A percentile compares a stretch with the other conserved stretches of the same genome.
Evolutionary conservation across 2,113 vertebrate species (phyloP).

Genomic region (Petromus typicus): DNA sequence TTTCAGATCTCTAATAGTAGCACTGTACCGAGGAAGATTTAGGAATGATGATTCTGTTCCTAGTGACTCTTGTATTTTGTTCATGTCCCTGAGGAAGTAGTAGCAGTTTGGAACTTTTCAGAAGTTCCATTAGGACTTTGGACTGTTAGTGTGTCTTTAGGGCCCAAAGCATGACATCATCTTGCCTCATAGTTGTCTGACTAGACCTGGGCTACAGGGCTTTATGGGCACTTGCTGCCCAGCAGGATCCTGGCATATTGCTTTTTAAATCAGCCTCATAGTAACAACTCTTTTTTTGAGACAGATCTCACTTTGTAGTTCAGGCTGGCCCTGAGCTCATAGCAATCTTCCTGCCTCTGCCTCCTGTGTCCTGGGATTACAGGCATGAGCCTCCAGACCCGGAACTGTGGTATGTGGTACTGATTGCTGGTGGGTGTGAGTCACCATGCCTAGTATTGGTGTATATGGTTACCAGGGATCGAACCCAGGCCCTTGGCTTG

Average conservation of each 20-base stretch:
- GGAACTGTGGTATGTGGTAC: no score
- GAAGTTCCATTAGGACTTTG: background rate
- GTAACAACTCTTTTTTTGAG: background rate
- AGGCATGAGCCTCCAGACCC: no score
- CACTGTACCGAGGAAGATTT: background rate
- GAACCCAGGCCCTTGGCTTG: no score
- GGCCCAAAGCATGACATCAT: background rate
- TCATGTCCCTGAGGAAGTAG: background rate
- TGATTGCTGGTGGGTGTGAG: no score
- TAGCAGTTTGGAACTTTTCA: background rate
- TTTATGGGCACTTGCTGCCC: background rate
- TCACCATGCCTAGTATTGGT: no score
- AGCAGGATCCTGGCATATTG: background rate
- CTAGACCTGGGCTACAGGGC: background rate
- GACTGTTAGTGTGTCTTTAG: background rate
- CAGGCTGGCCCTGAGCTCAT: no score
- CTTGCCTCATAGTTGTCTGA: background rate
- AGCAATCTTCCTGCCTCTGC: no score
- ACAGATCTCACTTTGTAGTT: no score
- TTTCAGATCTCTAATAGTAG: background rate
- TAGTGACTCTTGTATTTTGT: background rate
- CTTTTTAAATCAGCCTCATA: background rate
- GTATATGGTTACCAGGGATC: no score
- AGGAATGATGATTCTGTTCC: background rate
- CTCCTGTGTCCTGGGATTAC: no score